A percentile compares a stretch with the other conserved stretches of the same genome.
Evolutionary conservation across 2,888 invertebrate species (phyloP).

Genomic region (Hirtodrosophila cameraria): DNA sequence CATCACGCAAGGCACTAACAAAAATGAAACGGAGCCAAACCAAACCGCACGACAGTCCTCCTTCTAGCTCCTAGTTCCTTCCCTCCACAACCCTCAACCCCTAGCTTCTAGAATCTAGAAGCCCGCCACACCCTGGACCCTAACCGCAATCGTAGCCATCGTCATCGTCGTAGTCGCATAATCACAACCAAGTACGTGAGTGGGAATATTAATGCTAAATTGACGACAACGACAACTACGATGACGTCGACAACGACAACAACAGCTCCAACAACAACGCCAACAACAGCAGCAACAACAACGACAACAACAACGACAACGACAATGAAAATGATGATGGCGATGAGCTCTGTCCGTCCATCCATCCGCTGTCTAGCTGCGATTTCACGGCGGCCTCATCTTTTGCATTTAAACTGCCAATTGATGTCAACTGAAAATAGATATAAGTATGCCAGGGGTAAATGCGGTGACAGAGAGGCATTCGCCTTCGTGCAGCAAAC

Average conservation of each 20-base stretch:
- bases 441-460: constrained; percentile 41
- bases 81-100: neutral
- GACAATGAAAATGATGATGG: constrained; percentile 50
- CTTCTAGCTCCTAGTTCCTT: neutral
- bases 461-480: neutral
- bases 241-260: constrained; percentile 38
- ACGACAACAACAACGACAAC: constrained; percentile 29
- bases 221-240: constrained; percentile 73
- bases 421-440: constrained; percentile 75
- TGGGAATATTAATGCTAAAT: constrained; percentile 81
- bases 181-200: constrained; percentile 81
- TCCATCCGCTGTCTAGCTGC: constrained; percentile 48
- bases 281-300: constrained; percentile 58
- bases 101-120: constrained; percentile 47
- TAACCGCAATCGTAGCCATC: constrained; percentile 53
- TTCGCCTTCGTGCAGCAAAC: constrained; percentile 6
- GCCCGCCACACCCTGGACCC: constrained; percentile 46
- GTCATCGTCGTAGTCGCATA: constrained; percentile 71
- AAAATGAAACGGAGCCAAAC: constrained; percentile 39
- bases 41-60: constrained; percentile 63
- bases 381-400: constrained; percentile 74
- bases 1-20: constrained; percentile 65
- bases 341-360: constrained; percentile 27
- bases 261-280: too few relatives aligned
- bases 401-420: constrained; percentile 83